Evolutionary conservation across 2,888 invertebrate species (phyloP).

Genomic region (Phaedon cochleariae): DNA sequence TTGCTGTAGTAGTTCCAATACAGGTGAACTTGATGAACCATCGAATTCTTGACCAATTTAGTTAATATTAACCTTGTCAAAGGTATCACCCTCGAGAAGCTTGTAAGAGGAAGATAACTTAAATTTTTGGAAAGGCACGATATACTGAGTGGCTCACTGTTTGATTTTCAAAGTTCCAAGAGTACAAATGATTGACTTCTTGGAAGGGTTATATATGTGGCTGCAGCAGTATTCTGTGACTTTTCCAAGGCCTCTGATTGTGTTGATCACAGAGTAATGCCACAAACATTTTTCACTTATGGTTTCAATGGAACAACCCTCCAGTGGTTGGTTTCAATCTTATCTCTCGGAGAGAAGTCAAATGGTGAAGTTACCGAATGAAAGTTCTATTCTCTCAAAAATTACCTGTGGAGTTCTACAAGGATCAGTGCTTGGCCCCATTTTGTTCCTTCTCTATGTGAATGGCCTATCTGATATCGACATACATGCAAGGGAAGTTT

Average conservation of each 20-base stretch:
- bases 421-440: slow-evolving; percentile 1
- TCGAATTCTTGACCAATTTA: background rate
- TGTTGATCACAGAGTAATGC: too few species aligned
- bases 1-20: background rate
- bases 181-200: too few species aligned
- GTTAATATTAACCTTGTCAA: background rate
- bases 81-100: too few species aligned
- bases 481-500: slow-evolving; percentile 3
- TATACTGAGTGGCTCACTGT: background rate
- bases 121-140: background rate
- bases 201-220: too few species aligned
- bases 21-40: too few species aligned
- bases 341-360: slow-evolving; percentile 1
- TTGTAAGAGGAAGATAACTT: too few species aligned
- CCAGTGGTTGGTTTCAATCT: background rate
- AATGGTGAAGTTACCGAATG: background rate
- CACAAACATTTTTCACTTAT: background rate
- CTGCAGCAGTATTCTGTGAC: too few species aligned
- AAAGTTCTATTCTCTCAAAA: background rate
- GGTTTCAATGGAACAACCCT: background rate
- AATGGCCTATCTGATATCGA: background rate
- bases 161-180: background rate
- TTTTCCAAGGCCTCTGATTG: too few species aligned
- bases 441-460: background rate
- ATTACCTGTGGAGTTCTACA: background rate